Base-by-base conservation (phyloP, 2,113 vertebrate species). In the Sylvietta virens region DNA sequence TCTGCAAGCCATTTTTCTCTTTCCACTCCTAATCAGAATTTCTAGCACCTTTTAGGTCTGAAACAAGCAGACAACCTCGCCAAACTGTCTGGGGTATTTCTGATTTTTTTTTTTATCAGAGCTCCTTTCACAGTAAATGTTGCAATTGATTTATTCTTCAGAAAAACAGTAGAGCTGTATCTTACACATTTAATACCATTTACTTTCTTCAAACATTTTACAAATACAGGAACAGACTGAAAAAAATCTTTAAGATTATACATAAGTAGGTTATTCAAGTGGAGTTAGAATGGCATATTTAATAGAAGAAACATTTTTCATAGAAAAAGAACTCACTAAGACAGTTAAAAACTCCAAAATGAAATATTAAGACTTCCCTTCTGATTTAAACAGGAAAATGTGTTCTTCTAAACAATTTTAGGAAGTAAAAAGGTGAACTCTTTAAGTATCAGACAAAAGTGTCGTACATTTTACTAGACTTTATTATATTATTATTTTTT, bases 231-330 rank as follows among this genome's bases (percentile, higher is more conserved):
- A 88, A 73, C 23, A 86, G 56, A 80, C 23, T 90, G 58, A 85
- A 93, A 85, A 88, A 94, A 83, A 9, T 35, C 69, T 66, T 72
- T 50, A 85, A 88, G 62, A 94, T 95, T 87, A 90, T 65, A 92
- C 50, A 62, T 95, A 95, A 90, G 85, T 95, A 95, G 53, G 47
- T 76, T 94, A 81, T 94, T 86, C 54, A 91, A 84, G 51, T 92
- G 51, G 37, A 74, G 80, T 70, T 86, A 90, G 39, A 73, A 65
- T 90, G 54, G 47, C 37, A 50, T 95, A 65, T 94, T 92, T 85
- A 92, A 57, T 65, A 92, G 31, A 26, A 73, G 54, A 73, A 95
- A 31, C 40, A 26, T 79, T 91, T 85, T 87, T 83, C 51, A 7
- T 24, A 61, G 61, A n/a, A 50, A 65, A 89, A 89, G 11, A 76